Evolutionary conservation across 2,888 invertebrate species (phyloP).

Genomic region (Dryococelus australis): DNA sequence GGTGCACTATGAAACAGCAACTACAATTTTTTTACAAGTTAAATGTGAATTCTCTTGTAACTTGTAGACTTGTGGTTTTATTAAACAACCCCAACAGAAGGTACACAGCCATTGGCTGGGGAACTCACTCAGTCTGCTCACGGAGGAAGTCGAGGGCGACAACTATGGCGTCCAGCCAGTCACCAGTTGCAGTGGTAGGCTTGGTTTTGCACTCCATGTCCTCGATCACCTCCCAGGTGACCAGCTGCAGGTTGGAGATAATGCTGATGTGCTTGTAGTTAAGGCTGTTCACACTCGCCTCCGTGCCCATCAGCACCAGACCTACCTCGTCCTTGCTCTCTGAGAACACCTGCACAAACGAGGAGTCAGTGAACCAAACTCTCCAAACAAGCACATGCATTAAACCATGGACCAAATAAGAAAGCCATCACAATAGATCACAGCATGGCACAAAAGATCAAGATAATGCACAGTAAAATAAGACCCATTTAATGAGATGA

Average conservation of each 20-base stretch:
- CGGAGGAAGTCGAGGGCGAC: slow-evolving; percentile 65
- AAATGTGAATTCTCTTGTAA: too few species aligned
- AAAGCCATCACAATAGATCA: neutral
- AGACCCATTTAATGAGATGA: too few species aligned
- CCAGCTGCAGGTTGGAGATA: slow-evolving; percentile 60
- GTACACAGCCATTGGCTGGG: too few species aligned
- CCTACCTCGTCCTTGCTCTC: slow-evolving; percentile 71
- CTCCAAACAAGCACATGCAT: too few species aligned
- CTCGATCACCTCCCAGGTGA: slow-evolving; percentile 69
- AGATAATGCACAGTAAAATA: too few species aligned
- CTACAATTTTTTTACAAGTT: too few species aligned
- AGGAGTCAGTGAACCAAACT: too few species aligned
- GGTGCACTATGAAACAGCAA: too few species aligned
- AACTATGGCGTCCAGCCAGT: slow-evolving; percentile 71
- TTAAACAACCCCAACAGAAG: too few species aligned
- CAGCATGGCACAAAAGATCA: slow-evolving; percentile 13
- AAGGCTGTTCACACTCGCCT: slow-evolving; percentile 62
- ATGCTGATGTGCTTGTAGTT: slow-evolving; percentile 67
- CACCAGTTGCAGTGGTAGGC: slow-evolving; percentile 62
- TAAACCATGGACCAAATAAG: too few species aligned
- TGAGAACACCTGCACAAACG: slow-evolving; percentile 65
- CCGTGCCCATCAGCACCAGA: slow-evolving; percentile 70
- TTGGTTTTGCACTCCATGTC: slow-evolving; percentile 56
- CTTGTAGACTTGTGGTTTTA: too few species aligned
- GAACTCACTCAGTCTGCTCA: slow-evolving; percentile 54